Evolutionary conservation across 1,140 invertebrate genomes (phyloP).

Genomic region (Lepidurus arcticus): DNA sequence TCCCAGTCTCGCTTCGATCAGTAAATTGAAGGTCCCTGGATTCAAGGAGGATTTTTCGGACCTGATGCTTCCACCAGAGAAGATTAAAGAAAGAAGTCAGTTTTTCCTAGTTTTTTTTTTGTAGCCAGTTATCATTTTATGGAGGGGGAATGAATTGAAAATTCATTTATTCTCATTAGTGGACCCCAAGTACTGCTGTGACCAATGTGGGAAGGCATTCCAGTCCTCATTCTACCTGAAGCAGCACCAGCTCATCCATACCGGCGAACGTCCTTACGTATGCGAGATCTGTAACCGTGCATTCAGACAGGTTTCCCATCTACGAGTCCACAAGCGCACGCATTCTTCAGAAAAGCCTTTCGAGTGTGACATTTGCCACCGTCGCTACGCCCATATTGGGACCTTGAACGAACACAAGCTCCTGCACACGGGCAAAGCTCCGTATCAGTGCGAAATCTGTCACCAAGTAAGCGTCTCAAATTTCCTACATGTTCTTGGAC

Average conservation of each 20-base stretch:
- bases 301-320: conserved; percentile 51
- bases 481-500: background rate
- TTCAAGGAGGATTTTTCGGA: background rate
- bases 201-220: conserved; percentile 2
- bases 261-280: conserved; percentile 61
- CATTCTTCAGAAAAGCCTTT: conserved; percentile 30
- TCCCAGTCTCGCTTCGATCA: background rate
- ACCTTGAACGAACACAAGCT: conserved; percentile 37
- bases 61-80: conserved; percentile 13
- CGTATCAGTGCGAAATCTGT: conserved; percentile 40
- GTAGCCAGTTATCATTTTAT: background rate
- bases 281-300: conserved; percentile 85
- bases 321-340: background rate
- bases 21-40: background rate
- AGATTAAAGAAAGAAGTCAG: background rate
- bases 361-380: conserved; percentile 30
- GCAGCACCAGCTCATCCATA: conserved; percentile 66
- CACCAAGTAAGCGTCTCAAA: conserved; percentile 29
- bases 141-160: background rate
- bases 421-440: conserved; percentile 39
- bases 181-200: background rate
- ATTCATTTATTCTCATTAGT: background rate
- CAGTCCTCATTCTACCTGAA: background rate
- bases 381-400: conserved; percentile 27
- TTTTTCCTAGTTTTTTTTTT: background rate